Evolutionary conservation across 2,888 invertebrate species (phyloP).

Genomic region (Elegia similella): DNA sequence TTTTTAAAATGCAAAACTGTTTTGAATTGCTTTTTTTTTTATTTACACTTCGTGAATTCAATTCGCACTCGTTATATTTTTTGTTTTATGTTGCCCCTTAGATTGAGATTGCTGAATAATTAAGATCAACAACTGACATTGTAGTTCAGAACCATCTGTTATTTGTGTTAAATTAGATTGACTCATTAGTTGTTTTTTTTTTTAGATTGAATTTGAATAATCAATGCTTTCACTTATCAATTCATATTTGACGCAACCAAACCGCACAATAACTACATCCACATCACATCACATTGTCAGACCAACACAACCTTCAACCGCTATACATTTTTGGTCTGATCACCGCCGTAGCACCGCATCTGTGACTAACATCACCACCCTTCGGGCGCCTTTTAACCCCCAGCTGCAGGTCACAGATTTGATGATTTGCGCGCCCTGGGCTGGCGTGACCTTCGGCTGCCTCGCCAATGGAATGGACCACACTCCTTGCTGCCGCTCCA

Average conservation of each 20-base stretch:
- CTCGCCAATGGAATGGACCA: conserved; percentile 91
- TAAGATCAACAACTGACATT: too few species aligned
- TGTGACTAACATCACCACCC: conserved; percentile 72
- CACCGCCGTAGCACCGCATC: conserved; percentile 35
- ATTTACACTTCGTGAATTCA: too few species aligned
- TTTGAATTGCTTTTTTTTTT: too few species aligned
- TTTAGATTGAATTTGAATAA: too few species aligned
- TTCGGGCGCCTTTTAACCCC: conserved; percentile 50
- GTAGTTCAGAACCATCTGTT: too few species aligned
- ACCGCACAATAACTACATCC: background rate
- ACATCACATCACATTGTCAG: background rate
- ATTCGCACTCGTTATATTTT: too few species aligned
- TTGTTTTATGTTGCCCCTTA: too few species aligned
- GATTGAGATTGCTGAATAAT: too few species aligned
- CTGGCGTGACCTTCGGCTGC: conserved; percentile 89
- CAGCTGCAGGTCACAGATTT: conserved; percentile 88
- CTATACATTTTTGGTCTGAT: background rate
- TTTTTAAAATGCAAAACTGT: too few species aligned
- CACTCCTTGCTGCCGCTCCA: conserved; percentile 88
- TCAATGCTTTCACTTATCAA: too few species aligned
- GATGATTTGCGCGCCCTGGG: conserved; percentile 95
- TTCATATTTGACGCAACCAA: background rate
- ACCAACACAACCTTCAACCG: conserved; percentile 2
- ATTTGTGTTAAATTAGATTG: too few species aligned
- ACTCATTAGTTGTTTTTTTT: too few species aligned